Evolutionary conservation across 53 echinoderm and acorn worm genomes (phyloP).

Genomic region (Luidia sarsii): DNA sequence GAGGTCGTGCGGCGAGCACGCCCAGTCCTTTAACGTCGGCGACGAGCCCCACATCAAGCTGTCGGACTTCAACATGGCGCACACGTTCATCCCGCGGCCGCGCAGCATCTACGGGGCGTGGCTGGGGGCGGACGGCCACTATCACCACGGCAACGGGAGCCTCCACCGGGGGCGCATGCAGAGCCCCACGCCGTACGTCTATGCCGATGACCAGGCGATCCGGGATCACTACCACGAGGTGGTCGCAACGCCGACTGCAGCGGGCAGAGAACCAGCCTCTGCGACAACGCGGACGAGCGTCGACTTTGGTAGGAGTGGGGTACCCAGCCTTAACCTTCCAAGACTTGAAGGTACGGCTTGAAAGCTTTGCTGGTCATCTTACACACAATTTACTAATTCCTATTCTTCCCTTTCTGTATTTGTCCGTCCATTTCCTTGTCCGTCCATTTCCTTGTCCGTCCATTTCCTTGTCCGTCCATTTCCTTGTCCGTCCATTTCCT

Average conservation of each 20-base stretch:
- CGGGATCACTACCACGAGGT: constrained; percentile 77
- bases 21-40: constrained; percentile 67
- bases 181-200: constrained; percentile 46
- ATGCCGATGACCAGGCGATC: constrained; percentile 65
- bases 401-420: too few species aligned
- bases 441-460: too few species aligned
- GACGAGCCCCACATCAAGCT: constrained; percentile 85
- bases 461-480: too few species aligned
- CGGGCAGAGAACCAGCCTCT: constrained; percentile 35
- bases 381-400: too few species aligned
- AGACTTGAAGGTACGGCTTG: constrained; percentile 88
- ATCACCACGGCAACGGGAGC: constrained; percentile 56
- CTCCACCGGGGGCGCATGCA: background rate
- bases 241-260: too few species aligned
- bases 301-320: constrained; percentile 82
- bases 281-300: constrained; percentile 52
- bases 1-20: constrained; percentile 49
- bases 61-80: constrained; percentile 94
- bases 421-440: too few species aligned
- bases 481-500: too few species aligned
- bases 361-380: too few species aligned
- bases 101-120: constrained; percentile 86
- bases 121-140: constrained; percentile 54
- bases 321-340: constrained; percentile 85
- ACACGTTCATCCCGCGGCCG: constrained; percentile 90